phyloP scores from a whole-genome alignment of 2,888 invertebrate species.

The Quadroppia sp. region DNA sequence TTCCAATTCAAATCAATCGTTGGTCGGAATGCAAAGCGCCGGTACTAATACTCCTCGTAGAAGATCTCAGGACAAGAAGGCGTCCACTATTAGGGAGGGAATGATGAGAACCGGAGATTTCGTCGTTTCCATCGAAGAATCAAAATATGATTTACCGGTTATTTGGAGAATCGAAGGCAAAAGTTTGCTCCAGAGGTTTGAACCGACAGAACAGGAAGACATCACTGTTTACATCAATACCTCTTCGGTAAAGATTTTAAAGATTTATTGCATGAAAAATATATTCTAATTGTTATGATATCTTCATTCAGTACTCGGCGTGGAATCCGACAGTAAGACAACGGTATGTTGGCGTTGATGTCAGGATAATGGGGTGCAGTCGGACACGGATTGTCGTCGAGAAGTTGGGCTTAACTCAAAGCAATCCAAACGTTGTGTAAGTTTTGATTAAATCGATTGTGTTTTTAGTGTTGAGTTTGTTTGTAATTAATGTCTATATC shows the following conservation, averaged over 20 bases:
- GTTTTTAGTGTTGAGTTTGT: background rate
- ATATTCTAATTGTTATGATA: conserved; percentile 18
- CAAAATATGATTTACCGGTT: conserved; percentile 72
- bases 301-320: conserved; percentile 47
- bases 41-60: conserved; percentile 37
- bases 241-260: conserved; percentile 66
- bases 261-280: background rate
- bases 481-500: conserved; percentile 5
- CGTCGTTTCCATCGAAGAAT: conserved; percentile 75
- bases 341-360: conserved; percentile 46
- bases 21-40: conserved; percentile 29
- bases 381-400: conserved; percentile 46
- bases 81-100: conserved; percentile 43
- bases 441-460: background rate
- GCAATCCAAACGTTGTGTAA: conserved; percentile 38
- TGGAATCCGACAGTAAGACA: conserved; percentile 47
- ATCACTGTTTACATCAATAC: conserved; percentile 77
- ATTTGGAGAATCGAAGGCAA: conserved; percentile 86
- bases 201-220: conserved; percentile 68
- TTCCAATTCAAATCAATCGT: background rate
- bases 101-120: conserved; percentile 64
- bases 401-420: conserved; percentile 43
- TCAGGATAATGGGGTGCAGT: conserved; percentile 45
- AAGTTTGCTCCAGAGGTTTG: conserved; percentile 64
- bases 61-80: conserved; percentile 44